phyloP scores from a whole-genome alignment of 2,797 vertebrate species.

The Heteromormyrus szaboi region DNA sequence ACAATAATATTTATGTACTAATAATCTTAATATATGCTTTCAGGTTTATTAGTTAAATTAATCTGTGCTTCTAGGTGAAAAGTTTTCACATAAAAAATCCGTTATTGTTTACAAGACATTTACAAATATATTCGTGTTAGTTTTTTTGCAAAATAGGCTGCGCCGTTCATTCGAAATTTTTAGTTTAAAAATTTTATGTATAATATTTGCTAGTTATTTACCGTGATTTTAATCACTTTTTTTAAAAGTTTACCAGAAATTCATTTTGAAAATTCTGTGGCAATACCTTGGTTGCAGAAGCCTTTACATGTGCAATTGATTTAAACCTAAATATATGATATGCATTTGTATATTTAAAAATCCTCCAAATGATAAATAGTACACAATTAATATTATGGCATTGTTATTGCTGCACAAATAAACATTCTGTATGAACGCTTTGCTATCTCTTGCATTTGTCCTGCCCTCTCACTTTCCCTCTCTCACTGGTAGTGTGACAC shows the following conservation, averaged over 20 bases:
- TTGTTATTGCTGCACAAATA: background rate
- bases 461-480: background rate
- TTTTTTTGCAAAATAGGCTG: background rate
- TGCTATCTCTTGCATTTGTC: background rate
- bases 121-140: background rate
- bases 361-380: background rate
- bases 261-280: background rate
- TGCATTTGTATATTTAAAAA: background rate
- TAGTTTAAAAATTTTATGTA: background rate
- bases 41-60: background rate
- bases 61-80: background rate
- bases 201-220: background rate
- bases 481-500: slow-evolving; percentile 20
- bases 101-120: background rate
- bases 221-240: background rate
- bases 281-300: background rate
- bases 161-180: background rate
- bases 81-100: background rate
- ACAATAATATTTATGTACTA: background rate
- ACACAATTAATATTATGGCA: background rate
- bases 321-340: background rate
- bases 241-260: background rate
- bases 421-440: background rate
- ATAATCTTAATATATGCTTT: background rate
- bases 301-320: background rate